These are phyloP conservation scores for Tragelaphus buxtoni DNA, from an alignment of 2,113 vertebrate species.

Conservation along the genomic window DNA sequence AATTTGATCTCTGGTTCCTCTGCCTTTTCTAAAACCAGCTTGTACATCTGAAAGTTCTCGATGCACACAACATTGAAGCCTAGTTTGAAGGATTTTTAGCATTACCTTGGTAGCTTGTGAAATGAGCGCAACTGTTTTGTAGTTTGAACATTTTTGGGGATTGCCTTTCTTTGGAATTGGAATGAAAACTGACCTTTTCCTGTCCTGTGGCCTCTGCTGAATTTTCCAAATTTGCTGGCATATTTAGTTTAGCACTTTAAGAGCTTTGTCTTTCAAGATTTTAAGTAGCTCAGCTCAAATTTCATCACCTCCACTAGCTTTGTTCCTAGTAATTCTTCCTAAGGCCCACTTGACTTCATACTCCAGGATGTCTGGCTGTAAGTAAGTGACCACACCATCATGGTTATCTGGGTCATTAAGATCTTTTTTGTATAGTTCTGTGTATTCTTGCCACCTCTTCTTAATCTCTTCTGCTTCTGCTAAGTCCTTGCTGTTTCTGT, in stretches of 20 bases:
- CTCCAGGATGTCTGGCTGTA: not conserved
- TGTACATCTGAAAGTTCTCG: not conserved
- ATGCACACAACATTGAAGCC: not conserved
- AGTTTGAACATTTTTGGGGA: not conserved
- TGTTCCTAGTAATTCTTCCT: not conserved
- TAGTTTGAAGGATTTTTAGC: not conserved
- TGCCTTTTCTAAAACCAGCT: not conserved
- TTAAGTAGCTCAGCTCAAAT: not conserved
- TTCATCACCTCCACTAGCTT: not conserved
- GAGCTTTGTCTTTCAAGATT: not conserved
- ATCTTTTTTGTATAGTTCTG: not conserved
- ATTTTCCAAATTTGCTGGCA: not conserved
- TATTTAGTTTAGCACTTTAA: not conserved
- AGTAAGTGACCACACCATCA: not conserved
- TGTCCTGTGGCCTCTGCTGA: not conserved
- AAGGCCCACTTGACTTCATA: not conserved
- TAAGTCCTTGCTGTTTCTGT: not conserved
- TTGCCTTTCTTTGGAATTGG: not conserved
- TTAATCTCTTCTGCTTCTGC: not conserved
- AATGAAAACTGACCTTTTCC: not conserved
- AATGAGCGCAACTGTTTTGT: not conserved
- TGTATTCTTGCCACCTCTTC: not conserved
- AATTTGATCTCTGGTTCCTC: not conserved
- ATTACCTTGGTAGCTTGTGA: not conserved
- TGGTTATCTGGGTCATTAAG: not conserved